phyloP scores from a whole-genome alignment of 37 sponge, comb jelly and placozoan genomes.

The Chondrosia reniformis region DNA sequence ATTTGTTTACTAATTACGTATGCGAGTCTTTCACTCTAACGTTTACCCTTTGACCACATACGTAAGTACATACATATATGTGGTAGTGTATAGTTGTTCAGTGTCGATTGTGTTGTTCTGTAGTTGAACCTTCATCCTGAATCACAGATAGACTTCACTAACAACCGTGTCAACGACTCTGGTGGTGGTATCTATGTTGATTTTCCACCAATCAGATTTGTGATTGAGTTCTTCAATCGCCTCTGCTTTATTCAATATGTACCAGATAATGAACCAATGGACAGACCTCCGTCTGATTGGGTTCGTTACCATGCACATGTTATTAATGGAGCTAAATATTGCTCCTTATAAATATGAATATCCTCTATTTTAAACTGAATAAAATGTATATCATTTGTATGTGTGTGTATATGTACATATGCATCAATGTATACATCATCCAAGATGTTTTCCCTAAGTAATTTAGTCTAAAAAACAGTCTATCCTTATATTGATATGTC shows the following conservation, averaged over 20 bases:
- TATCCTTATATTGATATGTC: too few relatives aligned
- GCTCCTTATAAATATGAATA: neutral
- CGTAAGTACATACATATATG: neutral
- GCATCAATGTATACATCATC: constrained; percentile 11
- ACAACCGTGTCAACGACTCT: constrained; percentile 57
- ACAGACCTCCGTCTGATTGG: constrained; percentile 65
- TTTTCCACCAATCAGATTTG: constrained; percentile 74
- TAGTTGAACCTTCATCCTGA: constrained; percentile 46
- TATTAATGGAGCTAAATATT: neutral
- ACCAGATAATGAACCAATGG: constrained; percentile 20
- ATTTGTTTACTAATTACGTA: too few relatives aligned
- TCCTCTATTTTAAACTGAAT: neutral
- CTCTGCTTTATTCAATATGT: constrained; percentile 72
- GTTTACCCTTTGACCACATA: neutral
- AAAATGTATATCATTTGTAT: neutral
- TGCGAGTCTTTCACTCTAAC: neutral
- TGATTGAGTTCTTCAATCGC: constrained; percentile 73
- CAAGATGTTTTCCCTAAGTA: too few relatives aligned
- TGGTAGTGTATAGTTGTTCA: neutral
- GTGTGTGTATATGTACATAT: constrained; percentile 20
- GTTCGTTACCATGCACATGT: neutral
- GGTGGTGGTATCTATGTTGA: constrained; percentile 81
- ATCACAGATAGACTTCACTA: constrained; percentile 32
- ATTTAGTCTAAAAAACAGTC: too few relatives aligned
- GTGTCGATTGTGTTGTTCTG: neutral